Percentiles rank a stretch among this genome's conserved stretches.
Evolutionary conservation across 92 coral and sea anemone species (phyloP).

Genomic region (Zoanthus gigantus): DNA sequence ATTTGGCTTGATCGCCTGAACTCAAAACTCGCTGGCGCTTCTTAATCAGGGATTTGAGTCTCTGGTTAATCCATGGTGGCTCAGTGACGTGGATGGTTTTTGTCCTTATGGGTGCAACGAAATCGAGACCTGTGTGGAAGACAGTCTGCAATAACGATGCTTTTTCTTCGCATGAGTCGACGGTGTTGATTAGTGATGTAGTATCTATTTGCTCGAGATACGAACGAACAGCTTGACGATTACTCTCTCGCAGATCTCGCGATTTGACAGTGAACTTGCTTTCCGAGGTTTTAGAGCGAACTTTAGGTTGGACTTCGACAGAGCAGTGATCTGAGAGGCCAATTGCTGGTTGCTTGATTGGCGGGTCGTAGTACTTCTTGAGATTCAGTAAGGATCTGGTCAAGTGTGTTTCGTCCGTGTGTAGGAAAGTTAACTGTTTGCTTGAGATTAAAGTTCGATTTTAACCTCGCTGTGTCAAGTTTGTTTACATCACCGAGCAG

Average conservation of each 20-base stretch:
- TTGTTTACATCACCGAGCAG: slow-evolving; percentile 12
- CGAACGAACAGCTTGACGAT: too few relatives aligned
- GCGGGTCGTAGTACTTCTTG: background rate
- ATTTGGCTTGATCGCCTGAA: background rate
- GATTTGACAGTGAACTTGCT: background rate
- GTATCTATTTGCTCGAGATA: background rate
- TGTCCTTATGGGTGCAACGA: background rate
- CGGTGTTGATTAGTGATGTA: background rate
- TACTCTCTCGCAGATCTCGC: too few relatives aligned
- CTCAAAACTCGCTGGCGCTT: background rate
- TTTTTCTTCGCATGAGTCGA: slow-evolving; percentile 15
- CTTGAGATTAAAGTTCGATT: background rate
- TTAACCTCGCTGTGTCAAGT: background rate
- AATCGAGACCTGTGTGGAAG: slow-evolving; percentile 8
- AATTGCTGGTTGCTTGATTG: background rate
- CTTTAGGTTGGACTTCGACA: background rate
- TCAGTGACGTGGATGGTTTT: background rate
- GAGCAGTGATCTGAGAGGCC: slow-evolving; percentile 4
- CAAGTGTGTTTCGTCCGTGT: background rate
- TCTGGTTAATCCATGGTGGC: background rate
- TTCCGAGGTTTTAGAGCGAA: background rate
- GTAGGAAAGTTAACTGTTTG: background rate
- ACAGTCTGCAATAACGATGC: slow-evolving; percentile 9
- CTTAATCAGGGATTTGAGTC: too few relatives aligned
- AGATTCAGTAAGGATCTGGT: slow-evolving; percentile 8